phyloP scores from a whole-genome alignment of 1,140 invertebrate species.

The Choristoneura fumiferana region DNA sequence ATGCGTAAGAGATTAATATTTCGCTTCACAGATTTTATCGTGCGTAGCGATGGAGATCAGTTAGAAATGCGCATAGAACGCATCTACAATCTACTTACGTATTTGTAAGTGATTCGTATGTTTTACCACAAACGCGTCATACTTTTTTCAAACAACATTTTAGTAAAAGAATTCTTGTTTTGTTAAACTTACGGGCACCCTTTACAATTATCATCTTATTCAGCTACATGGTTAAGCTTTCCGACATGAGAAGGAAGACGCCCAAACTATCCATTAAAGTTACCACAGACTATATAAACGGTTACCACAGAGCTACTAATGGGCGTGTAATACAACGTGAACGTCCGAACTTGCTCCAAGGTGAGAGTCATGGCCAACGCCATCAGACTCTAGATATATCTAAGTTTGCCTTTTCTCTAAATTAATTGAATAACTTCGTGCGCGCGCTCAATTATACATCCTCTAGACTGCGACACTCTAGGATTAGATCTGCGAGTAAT shows the following conservation, averaged over 20 bases:
- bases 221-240: too few species aligned
- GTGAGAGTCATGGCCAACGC: slow-evolving; percentile 1
- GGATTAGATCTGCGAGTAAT: too few species aligned
- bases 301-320: neutral
- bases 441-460: neutral
- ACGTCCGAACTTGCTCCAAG: neutral
- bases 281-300: neutral
- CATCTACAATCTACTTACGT: too few species aligned
- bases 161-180: too few species aligned
- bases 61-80: too few species aligned
- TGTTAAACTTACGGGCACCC: too few species aligned
- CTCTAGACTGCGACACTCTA: neutral
- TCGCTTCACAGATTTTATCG: slow-evolving; percentile 9
- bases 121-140: too few species aligned
- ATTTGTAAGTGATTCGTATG: too few species aligned
- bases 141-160: too few species aligned
- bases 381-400: neutral
- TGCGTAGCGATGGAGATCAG: neutral
- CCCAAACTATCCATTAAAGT: too few species aligned
- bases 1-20: slow-evolving; percentile 9
- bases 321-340: neutral
- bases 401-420: neutral
- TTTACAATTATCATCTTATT: too few species aligned
- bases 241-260: too few species aligned
- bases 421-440: slow-evolving; percentile 4